Evolutionary conservation across 2,797 vertebrate genomes (phyloP).

Genomic region (Microctenopoma stevenorrisi): DNA sequence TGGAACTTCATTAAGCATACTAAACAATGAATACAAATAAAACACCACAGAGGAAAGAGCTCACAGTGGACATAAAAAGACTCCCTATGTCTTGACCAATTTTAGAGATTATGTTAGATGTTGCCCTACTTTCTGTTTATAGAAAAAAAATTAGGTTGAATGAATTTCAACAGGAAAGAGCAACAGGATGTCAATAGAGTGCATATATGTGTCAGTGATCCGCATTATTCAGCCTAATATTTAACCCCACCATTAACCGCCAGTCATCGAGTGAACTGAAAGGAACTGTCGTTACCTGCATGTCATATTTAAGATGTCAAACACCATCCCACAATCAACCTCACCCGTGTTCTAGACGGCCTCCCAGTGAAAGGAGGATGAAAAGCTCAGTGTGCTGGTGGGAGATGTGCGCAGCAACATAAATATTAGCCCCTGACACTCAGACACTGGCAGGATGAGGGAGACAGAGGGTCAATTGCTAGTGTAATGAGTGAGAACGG

Average conservation of each 20-base stretch:
- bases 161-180: conserved; percentile 17
- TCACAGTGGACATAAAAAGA: conserved; percentile 32
- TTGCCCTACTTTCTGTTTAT: conserved; percentile 43
- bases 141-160: conserved; percentile 9
- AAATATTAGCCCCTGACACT: conserved; percentile 40
- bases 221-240: conserved; percentile 4
- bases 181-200: not conserved
- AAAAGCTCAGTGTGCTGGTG: conserved; percentile 34
- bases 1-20: conserved; percentile 3
- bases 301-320: not conserved
- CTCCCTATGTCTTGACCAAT: conserved; percentile 12
- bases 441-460: conserved; percentile 28
- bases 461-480: conserved; percentile 56
- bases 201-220: not conserved
- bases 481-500: conserved; percentile 68
- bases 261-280: not conserved
- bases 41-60: not conserved
- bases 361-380: conserved; percentile 33
- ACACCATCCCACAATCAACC: conserved; percentile 3
- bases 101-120: conserved; percentile 53
- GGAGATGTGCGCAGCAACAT: conserved; percentile 21
- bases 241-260: not conserved
- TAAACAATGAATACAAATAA: not conserved
- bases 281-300: not conserved
- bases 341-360: conserved; percentile 5